Percentiles rank a stretch among this genome's conserved stretches.
Conservation (phyloP, 2,888 invertebrate genomes). For the Tachina grossa region DNA sequence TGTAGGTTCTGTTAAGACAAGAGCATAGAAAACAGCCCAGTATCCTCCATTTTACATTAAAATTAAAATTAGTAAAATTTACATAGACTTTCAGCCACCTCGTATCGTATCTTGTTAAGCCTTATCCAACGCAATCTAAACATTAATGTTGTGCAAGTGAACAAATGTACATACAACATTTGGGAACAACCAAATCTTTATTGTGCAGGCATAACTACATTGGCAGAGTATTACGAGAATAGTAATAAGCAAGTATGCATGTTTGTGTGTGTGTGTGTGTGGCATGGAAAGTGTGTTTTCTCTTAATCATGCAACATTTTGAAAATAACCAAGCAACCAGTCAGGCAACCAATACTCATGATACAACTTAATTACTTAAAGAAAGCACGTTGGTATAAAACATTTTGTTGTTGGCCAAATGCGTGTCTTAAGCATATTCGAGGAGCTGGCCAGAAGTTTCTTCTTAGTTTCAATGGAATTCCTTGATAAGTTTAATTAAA, state of each 20-base stretch:
- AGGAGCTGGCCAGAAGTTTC: not conserved
- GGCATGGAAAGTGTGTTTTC: slow-evolving; percentile 38
- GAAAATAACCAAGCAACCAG: slow-evolving; percentile 38
- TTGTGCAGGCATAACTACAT: slow-evolving; percentile 15
- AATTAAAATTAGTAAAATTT: slow-evolving; percentile 69
- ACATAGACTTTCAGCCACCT: slow-evolving; percentile 70
- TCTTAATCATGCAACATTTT: slow-evolving; percentile 67
- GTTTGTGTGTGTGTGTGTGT: not conserved
- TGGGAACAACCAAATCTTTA: slow-evolving; percentile 6
- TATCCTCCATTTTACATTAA: slow-evolving; percentile 62
- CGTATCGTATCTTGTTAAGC: slow-evolving; percentile 59
- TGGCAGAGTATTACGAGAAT: not conserved
- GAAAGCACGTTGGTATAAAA: slow-evolving; percentile 26
- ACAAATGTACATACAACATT: slow-evolving; percentile 9
- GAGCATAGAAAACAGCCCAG: slow-evolving; percentile 35
- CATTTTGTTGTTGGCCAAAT: slow-evolving; percentile 22
- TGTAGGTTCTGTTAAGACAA: slow-evolving; percentile 7
- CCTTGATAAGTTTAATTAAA: no score
- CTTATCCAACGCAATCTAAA: slow-evolving; percentile 70
- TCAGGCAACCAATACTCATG: slow-evolving; percentile 30
- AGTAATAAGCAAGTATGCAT: not conserved
- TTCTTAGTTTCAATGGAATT: no score
- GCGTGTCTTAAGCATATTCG: not conserved
- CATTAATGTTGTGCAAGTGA: slow-evolving; percentile 57
- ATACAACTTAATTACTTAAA: slow-evolving; percentile 67